Percentiles rank a stretch among this genome's conserved stretches.
phyloP scores from a whole-genome alignment of 2,888 invertebrate genomes.

The Drosophila tripunctata region DNA sequence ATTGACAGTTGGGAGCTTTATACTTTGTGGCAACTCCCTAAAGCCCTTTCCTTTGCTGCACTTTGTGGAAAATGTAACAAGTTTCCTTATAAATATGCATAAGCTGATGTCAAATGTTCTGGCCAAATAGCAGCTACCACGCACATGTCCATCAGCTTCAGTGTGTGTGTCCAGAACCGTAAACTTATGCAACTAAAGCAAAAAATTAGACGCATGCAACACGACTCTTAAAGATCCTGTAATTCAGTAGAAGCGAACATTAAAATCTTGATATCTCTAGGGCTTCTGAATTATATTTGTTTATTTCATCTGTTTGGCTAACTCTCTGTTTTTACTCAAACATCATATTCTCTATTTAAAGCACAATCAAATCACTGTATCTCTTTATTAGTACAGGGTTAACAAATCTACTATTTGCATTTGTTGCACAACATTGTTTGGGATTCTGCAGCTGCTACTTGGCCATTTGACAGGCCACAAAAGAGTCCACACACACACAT shows the following conservation, averaged over 20 bases:
- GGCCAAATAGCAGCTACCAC: slow-evolving; percentile 43
- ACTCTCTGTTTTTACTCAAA: not conserved
- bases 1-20: slow-evolving; percentile 35
- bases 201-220: not conserved
- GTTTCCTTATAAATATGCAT: slow-evolving; percentile 71
- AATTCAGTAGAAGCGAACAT: too few species aligned
- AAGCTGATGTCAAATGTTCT: slow-evolving; percentile 46
- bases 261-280: too few species aligned
- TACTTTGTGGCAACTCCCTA: not conserved
- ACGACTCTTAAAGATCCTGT: not conserved
- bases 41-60: not conserved
- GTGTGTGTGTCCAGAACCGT: not conserved
- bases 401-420: slow-evolving; percentile 39
- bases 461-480: slow-evolving; percentile 48
- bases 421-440: slow-evolving; percentile 26
- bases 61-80: slow-evolving; percentile 44
- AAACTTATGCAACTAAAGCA: slow-evolving; percentile 11
- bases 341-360: not conserved
- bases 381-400: not conserved
- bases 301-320: too few species aligned
- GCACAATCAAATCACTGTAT: not conserved
- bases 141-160: slow-evolving; percentile 67
- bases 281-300: too few species aligned
- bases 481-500: slow-evolving; percentile 2
- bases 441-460: slow-evolving; percentile 38